phyloP scores from a whole-genome alignment of 92 coral and sea anemone species.

The Actinostola sp. region DNA sequence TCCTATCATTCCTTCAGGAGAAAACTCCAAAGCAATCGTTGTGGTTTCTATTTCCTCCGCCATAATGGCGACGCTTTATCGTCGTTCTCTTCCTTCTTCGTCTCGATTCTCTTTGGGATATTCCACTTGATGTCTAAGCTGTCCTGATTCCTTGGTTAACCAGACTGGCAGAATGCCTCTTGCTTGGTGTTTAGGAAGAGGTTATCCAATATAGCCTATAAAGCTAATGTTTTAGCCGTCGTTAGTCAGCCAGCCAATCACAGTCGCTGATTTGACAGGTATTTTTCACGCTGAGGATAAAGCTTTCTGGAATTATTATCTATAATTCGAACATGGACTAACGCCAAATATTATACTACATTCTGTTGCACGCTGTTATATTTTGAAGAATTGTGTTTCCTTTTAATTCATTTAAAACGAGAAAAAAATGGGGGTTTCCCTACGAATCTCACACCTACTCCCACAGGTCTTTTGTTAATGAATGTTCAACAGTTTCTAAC shows the following conservation, averaged over 20 bases:
- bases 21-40: slow-evolving; percentile 18
- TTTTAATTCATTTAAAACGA: too few relatives aligned
- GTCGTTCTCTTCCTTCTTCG: neutral
- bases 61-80: slow-evolving; percentile 20
- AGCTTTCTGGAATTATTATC: neutral
- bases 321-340: neutral
- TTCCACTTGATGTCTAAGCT: neutral
- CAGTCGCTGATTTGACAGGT: neutral
- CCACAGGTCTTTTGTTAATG: too few relatives aligned
- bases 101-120: neutral
- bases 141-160: slow-evolving; percentile 21
- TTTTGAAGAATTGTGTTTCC: neutral
- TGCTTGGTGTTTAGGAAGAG: neutral
- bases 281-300: neutral
- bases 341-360: slow-evolving; percentile 1
- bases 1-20: slow-evolving; percentile 25
- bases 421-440: too few relatives aligned
- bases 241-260: slow-evolving; percentile 1
- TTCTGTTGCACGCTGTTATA: neutral
- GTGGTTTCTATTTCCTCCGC: slow-evolving; percentile 25
- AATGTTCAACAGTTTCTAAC: too few relatives aligned
- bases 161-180: slow-evolving; percentile 42
- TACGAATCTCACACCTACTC: too few relatives aligned
- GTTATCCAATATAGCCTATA: neutral
- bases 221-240: neutral